Evolutionary conservation across 2,888 invertebrate species (phyloP).

Genomic region (Bhutanitis thaidina): DNA sequence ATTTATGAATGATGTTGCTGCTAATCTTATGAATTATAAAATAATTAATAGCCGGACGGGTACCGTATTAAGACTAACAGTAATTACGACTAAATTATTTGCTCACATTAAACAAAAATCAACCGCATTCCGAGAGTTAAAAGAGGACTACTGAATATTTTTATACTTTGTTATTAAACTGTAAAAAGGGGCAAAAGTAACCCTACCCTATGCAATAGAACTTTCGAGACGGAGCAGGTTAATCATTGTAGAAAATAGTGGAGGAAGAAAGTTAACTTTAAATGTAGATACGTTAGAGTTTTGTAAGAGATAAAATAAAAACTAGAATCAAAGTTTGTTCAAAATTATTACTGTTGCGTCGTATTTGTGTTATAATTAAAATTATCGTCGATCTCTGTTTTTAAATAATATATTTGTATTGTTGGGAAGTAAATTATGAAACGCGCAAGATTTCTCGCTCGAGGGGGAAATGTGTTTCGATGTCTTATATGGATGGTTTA

Average conservation of each 20-base stretch:
- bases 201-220: background rate
- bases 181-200: background rate
- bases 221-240: background rate
- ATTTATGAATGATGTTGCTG: too few species aligned
- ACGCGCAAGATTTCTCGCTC: constrained; percentile 2
- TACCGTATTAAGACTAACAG: constrained; percentile 5
- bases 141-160: constrained; percentile 45
- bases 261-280: background rate
- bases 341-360: constrained; percentile 8
- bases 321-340: constrained; percentile 7
- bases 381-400: constrained; percentile 8
- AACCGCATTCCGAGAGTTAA: constrained; percentile 10
- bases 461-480: too few species aligned
- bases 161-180: constrained; percentile 46
- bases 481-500: too few species aligned
- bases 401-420: background rate
- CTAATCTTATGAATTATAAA: background rate
- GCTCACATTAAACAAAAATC: constrained; percentile 1
- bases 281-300: constrained; percentile 15
- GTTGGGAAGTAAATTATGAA: background rate
- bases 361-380: constrained; percentile 12
- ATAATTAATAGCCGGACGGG: too few species aligned
- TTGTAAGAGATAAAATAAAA: background rate
- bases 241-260: background rate
- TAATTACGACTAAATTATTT: background rate